Evolutionary conservation across 2,797 vertebrate species (phyloP).

Genomic region (Sebastes oblongus): DNA sequence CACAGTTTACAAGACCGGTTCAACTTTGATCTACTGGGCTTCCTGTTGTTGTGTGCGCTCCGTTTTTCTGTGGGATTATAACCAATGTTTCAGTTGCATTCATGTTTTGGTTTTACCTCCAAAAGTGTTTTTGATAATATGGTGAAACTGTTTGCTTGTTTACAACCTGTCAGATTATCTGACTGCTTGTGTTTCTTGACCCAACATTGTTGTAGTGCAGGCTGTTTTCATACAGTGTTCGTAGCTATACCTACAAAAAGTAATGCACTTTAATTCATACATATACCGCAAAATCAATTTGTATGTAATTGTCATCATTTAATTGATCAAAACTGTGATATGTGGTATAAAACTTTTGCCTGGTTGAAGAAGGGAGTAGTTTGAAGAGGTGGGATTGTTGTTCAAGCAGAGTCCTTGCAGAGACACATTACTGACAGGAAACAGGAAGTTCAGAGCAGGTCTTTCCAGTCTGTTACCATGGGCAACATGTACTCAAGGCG

Average conservation of each 20-base stretch:
- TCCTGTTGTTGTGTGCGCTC: background rate
- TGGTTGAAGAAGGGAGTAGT: background rate
- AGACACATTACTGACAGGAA: constrained; percentile 49
- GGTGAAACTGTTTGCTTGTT: background rate
- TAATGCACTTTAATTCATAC: too few species aligned
- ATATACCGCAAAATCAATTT: too few species aligned
- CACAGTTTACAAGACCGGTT: background rate
- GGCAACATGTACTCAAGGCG: constrained; percentile 66
- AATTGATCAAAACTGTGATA: background rate
- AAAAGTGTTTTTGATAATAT: background rate
- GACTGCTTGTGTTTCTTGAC: background rate
- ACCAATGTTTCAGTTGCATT: background rate
- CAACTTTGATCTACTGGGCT: background rate
- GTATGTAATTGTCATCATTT: background rate
- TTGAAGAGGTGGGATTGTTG: background rate
- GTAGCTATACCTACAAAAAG: too few species aligned
- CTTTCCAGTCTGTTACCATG: constrained; percentile 62
- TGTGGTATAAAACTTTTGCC: background rate
- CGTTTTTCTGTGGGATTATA: background rate
- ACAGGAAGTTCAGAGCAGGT: constrained; percentile 38
- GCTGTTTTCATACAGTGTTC: too few species aligned
- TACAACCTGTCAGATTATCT: background rate
- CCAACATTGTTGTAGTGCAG: too few species aligned
- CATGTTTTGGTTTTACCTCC: background rate
- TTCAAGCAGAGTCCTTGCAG: constrained; percentile 32